Evolutionary conservation across 1,140 invertebrate species (phyloP).

Genomic region (Spodoptera frugiperda): DNA sequence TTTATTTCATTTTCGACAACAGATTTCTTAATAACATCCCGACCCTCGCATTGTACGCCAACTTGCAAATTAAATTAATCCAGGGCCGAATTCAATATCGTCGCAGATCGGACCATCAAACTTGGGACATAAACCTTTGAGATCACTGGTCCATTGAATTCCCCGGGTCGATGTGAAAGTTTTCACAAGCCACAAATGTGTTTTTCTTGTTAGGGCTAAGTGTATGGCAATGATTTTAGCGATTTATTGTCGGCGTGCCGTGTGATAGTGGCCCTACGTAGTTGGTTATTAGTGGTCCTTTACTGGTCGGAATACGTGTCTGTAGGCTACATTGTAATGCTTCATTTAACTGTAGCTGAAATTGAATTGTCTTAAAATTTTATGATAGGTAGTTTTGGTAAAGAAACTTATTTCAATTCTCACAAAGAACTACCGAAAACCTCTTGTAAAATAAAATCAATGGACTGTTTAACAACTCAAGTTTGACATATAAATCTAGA

Average conservation of each 20-base stretch:
- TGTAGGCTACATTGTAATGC: too few relatives aligned
- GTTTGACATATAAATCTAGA: too few relatives aligned
- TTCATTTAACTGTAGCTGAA: too few relatives aligned
- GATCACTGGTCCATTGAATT: conserved; percentile 50
- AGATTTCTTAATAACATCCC: conserved; percentile 52
- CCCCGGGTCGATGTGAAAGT: conserved; percentile 50
- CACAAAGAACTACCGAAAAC: too few relatives aligned
- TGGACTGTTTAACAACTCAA: too few relatives aligned
- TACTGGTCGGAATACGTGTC: background rate
- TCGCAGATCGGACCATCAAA: conserved; percentile 53
- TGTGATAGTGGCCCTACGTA: background rate
- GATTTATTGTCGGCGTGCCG: conserved; percentile 23
- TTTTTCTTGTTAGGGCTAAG: conserved; percentile 62
- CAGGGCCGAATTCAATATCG: conserved; percentile 59
- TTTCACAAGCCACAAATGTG: conserved; percentile 60
- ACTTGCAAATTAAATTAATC: conserved; percentile 63
- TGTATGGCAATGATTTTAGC: conserved; percentile 48
- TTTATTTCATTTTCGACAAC: conserved; percentile 50
- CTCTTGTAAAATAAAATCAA: too few relatives aligned
- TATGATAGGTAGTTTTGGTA: too few relatives aligned
- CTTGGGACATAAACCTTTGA: conserved; percentile 53
- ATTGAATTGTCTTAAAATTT: too few relatives aligned
- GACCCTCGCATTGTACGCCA: conserved; percentile 48
- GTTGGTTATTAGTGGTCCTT: background rate
- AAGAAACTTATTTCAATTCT: too few relatives aligned